Conservation (phyloP, 2,113 vertebrate genomes). For the Eurystomus gularis region DNA sequence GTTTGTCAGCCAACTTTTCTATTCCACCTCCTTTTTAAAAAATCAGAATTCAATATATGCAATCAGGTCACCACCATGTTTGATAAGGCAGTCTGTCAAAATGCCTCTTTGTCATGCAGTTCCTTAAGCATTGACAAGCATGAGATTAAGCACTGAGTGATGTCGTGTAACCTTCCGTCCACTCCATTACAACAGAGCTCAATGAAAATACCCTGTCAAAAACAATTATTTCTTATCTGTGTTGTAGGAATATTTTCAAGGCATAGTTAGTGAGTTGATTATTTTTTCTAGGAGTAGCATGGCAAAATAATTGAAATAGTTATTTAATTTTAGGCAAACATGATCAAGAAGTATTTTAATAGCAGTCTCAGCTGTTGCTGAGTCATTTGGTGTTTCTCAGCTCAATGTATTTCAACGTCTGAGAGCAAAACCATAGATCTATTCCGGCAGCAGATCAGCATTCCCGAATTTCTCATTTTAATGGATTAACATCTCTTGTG, state of each 20-base stretch:
- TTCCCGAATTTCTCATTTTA: conserved; percentile 33
- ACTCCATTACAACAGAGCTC: background rate
- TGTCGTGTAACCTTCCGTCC: conserved; percentile 16
- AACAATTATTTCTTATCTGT: background rate
- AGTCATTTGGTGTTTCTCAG: conserved; percentile 54
- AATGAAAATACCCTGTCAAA: conserved; percentile 5
- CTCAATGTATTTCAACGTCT: conserved; percentile 41
- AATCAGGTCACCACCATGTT: background rate
- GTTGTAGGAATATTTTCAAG: conserved; percentile 26
- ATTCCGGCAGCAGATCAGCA: conserved; percentile 23
- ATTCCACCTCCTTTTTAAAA: background rate
- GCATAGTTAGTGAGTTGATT: background rate
- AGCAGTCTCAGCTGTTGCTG: conserved; percentile 36
- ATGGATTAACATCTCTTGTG: conserved; percentile 30
- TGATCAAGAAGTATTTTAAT: conserved; percentile 29
- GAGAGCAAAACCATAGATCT: conserved; percentile 29
- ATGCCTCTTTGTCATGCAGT: background rate
- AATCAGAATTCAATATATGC: background rate
- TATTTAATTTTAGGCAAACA: background rate
- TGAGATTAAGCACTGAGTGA: background rate
- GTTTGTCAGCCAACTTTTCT: background rate
- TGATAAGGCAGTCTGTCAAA: background rate
- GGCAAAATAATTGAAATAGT: conserved; percentile 49
- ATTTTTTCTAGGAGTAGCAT: background rate
- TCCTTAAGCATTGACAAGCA: background rate